Evolutionary conservation across 2,113 vertebrate genomes (phyloP), one percentile per base, ranked within the genome.

Genomic region (Calyptomena viridis): DNA sequence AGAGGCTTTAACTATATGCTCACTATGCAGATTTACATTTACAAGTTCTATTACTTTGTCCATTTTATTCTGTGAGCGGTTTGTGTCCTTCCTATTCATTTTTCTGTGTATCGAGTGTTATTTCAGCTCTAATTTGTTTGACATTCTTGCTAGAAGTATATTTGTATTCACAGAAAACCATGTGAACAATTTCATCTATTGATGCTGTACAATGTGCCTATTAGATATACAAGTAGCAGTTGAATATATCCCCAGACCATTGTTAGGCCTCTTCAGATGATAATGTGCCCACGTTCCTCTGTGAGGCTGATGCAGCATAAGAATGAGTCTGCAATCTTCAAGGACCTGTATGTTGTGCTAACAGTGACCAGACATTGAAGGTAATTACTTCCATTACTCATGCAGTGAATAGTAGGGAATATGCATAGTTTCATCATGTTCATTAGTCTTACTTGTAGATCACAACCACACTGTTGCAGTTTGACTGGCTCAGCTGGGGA

Each of bases 101-200:
- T 90, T 94, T 88, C 52, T 90, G n/a, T 59, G 47, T 80, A 86
- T 77, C 8, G 21, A 93, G 72, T 88, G 93, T 95, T 95, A 94
- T 96, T 96, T 96, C 91, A 86, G 89, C 78, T 97, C 89, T 95
- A 91, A 95, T 95, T 96, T 96, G 93, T 96, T 96, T 94, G 87
- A 95, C 82, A 23, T 91, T 97, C 94, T 93, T 84, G 93, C 83
- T 94, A 68, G 90, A 90, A 90, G 83, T 92, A 75, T 96, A 96
- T 97, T 95, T 96, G 93, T 92, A 96, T 97, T 97, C 96, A 97
- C 85, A 86, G 85, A 86, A 95, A 96, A 95, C 77, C 82, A 87
- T 82, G 92, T 78, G 95, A 96, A 94, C 94, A 95, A 94, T 97
- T 96, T 97, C 78, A 93, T 96, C 96, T 94, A 96, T 94, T 96